Evolutionary conservation across 2,797 vertebrate genomes (phyloP), one percentile per base, ranked within the genome.

Genomic region (Melanotaenia maccullochi): DNA sequence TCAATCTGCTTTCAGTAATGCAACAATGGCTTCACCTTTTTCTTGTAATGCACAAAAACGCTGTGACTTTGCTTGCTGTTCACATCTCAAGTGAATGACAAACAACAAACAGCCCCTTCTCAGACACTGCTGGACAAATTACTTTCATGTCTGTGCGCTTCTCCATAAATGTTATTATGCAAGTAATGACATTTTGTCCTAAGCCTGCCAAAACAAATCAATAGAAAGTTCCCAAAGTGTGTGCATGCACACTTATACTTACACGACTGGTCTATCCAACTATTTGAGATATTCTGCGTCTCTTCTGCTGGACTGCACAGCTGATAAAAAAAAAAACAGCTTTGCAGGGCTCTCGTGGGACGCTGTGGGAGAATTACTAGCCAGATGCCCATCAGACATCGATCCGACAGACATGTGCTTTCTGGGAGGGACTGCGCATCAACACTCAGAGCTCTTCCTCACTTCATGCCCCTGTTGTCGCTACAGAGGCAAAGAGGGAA

Each of bases 341-440:
- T 85, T 83, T 42, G 73, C 71, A 5, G 35, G 36, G 67, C 79
- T 88, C 89, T 80, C 56, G 0, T 56, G 82, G 87, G 89, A 87
- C 18, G 14, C 40, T 63, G 71, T 69, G 67, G 82, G 68, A 71
- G 77, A 85, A 78, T 86, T 57, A 80, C 73, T 84, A 69, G 84
- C 84, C 86, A 89, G 83, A 88, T 84, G 83, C 68, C 83, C 81
- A 83, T 89, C 78, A 90, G 73, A 82, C 52, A 25, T 63, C 16
- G 71, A 77, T 76, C 74, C 68, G 70, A 65, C 75, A 82, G 76
- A 78, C 81, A 84, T 78, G 76, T 54, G 76, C 67, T 71, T 38
- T 55, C 73, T 28, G 60, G 20, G 64, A 80, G 63, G 78, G 69
- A 60, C 51, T 54, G 56, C 79, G 76, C 69, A 77, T 66, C 70